phyloP scores from a whole-genome alignment of 2,797 vertebrate species.

The Hyperoplus immaculatus region DNA sequence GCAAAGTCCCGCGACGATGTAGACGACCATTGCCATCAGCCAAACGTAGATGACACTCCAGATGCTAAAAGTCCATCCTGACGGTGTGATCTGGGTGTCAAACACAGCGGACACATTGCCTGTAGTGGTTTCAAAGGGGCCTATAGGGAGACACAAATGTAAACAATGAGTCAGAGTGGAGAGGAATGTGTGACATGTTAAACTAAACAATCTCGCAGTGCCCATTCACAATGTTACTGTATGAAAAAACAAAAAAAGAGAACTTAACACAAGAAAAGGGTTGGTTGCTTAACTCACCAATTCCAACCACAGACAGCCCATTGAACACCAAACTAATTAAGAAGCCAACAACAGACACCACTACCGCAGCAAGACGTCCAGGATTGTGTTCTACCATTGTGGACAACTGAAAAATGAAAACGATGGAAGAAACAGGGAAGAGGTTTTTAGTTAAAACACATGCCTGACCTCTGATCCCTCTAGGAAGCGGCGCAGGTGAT shows the following conservation, averaged over 20 bases:
- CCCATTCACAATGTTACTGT: neutral
- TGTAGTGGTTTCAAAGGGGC: constrained; percentile 70
- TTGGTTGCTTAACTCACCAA: constrained; percentile 51
- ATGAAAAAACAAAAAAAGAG: neutral
- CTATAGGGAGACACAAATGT: constrained; percentile 37
- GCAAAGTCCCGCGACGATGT: constrained; percentile 73
- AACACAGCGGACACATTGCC: constrained; percentile 76
- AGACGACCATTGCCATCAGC: constrained; percentile 72
- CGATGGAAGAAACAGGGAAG: neutral
- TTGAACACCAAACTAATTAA: constrained; percentile 75
- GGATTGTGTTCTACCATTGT: constrained; percentile 67
- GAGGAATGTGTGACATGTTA: neutral
- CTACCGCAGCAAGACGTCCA: constrained; percentile 58
- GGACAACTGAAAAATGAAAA: constrained; percentile 13
- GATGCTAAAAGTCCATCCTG: constrained; percentile 84
- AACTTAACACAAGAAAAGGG: neutral
- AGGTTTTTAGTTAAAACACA: neutral
- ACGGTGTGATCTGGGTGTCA: constrained; percentile 81
- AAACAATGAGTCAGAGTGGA: neutral
- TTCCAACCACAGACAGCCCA: constrained; percentile 72
- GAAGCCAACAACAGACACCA: constrained; percentile 61
- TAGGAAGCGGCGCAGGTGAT: neutral
- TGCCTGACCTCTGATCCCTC: constrained; percentile 24
- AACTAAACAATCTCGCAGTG: neutral
- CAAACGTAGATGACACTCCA: constrained; percentile 83